phyloP scores from a whole-genome alignment of 2,113 vertebrate genomes.

The Hydrolagus affinis region DNA sequence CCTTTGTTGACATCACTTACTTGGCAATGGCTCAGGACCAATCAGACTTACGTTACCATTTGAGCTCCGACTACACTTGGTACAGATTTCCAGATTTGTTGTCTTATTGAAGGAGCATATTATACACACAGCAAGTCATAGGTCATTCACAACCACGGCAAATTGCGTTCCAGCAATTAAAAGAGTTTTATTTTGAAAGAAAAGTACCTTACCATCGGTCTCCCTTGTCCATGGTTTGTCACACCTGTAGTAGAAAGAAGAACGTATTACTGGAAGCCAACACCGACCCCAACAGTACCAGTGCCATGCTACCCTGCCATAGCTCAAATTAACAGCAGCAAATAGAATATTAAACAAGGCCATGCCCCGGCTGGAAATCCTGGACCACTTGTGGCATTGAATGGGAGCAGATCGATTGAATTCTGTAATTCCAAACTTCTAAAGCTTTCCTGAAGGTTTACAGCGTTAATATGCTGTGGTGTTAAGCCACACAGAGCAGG shows the following conservation, averaged over 20 bases:
- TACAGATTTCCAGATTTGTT: no score
- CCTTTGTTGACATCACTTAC: background rate
- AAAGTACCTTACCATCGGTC: constrained; percentile 71
- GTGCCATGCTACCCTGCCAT: background rate
- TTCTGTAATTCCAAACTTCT: no score
- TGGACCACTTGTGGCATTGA: background rate
- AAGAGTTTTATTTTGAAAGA: constrained; percentile 28
- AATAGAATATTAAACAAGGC: background rate
- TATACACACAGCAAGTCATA: background rate
- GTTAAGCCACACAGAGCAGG: no score
- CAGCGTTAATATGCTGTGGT: no score
- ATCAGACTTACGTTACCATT: no score
- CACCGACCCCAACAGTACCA: background rate
- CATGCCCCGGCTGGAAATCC: background rate
- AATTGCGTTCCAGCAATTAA: background rate
- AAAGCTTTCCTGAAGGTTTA: no score
- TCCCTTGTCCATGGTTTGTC: constrained; percentile 71
- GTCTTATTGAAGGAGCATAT: background rate
- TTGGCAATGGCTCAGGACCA: no score
- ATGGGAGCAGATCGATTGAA: background rate
- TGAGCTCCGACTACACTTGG: no score
- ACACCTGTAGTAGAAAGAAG: constrained; percentile 49
- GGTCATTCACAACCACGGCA: background rate
- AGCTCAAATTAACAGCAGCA: background rate
- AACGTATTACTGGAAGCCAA: background rate